Conservation (phyloP, 2,797 vertebrate genomes). For the Sebastes umbrosus region DNA sequence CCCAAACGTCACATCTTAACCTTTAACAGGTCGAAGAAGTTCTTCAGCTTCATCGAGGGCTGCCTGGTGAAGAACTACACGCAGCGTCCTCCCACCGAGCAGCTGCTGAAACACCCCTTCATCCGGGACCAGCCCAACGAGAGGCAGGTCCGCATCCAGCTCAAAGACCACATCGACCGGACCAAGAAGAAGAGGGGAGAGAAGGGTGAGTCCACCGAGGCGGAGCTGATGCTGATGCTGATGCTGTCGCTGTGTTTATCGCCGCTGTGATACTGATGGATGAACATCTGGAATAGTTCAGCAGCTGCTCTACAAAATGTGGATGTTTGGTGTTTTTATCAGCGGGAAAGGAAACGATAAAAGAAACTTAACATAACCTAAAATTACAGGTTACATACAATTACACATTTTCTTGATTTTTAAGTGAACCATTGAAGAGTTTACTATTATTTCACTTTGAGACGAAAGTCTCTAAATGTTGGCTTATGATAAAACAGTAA, state of each 20-base stretch:
- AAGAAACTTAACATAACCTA: background rate
- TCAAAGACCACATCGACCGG: constrained; percentile 98
- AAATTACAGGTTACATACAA: background rate
- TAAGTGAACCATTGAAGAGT: no score
- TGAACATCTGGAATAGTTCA: background rate
- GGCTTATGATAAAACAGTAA: background rate
- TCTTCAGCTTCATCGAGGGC: constrained; percentile 98
- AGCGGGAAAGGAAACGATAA: background rate
- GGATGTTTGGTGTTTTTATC: no score
- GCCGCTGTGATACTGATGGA: background rate
- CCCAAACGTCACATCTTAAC: background rate
- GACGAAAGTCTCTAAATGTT: background rate
- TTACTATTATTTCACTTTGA: background rate
- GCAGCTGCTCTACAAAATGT: no score
- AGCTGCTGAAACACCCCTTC: constrained; percentile 96
- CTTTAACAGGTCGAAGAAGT: constrained; percentile 93
- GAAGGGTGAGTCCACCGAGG: constrained; percentile 85
- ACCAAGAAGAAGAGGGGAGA: constrained; percentile 99
- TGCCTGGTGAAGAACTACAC: constrained; percentile 99
- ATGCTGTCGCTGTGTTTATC: no score
- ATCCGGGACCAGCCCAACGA: constrained; percentile 99
- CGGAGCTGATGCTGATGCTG: no score
- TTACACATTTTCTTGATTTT: background rate
- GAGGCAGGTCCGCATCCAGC: constrained; percentile 98
- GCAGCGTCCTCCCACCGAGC: constrained; percentile 95